Evolutionary conservation across 1,140 invertebrate genomes (phyloP), one percentile per base, ranked within the genome.

Genomic region (Coenobita brevimanus): DNA sequence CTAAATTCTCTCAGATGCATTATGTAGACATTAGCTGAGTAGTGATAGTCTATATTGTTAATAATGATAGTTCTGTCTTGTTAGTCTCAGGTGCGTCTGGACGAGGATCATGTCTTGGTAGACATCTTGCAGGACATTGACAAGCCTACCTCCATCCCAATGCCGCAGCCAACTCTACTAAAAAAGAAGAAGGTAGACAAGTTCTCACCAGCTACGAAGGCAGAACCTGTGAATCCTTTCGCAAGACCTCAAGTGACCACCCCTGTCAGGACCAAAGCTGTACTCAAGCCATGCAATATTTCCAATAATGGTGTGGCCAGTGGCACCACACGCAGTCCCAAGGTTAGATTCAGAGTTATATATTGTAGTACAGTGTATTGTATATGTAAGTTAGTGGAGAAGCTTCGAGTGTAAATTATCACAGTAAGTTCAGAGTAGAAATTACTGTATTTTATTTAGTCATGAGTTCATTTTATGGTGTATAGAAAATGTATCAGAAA

Each of bases 101-200:
- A 85, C 36, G 82, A 87, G 36, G 89, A 88, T 60, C 62, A 90
- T 43, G 21, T 88, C 3, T 54, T 88, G 15, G 87, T 78, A 17
- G 79, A 85, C n/a, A 89, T 90, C 27, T 38, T 87, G 71, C 88
- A 78, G 62, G 81, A 90, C 50, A 36, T 84, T 67, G 41, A 62
- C 78, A 50, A 73, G 41, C 60, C 69, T 13, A 21, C 76, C 24
- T 27, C 17, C 76, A 46, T 50, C 24, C 33, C 69, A 17, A 76
- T 50, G 4, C 60, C 76, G 38, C 91, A 90, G 36, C 85, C 67
- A 89, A 86, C 76, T 73, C 89, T 54, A 13, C 30, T 89, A 13
- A 41, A 43, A 50, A 88, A 87, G 62, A 89, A 86, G 27, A 82
- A 67, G 15, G 41, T 71, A 17, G 62, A 57, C 3, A 88, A 81